phyloP scores from a whole-genome alignment of 2,888 invertebrate genomes.

The Tigriopus californicus region DNA sequence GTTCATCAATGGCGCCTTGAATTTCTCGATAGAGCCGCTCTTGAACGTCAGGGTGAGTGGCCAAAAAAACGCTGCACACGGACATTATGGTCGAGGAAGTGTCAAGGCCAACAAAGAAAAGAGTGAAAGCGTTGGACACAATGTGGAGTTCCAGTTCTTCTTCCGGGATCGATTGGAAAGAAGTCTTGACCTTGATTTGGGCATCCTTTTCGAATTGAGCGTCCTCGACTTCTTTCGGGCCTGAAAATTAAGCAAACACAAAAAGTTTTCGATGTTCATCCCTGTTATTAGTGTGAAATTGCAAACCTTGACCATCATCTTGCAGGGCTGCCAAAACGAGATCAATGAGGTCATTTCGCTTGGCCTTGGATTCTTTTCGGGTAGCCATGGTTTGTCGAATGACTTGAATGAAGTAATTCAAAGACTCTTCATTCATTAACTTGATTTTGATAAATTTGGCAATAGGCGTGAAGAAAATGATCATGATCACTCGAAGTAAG shows the following conservation, averaged over 20 bases:
- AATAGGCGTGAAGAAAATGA: too few relatives aligned
- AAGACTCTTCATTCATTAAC: background rate
- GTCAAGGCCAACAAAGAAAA: constrained; percentile 15
- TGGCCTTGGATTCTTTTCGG: background rate
- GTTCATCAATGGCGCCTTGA: background rate
- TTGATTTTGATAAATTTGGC: too few relatives aligned
- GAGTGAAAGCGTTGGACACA: background rate
- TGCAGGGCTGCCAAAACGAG: background rate
- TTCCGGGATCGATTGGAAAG: background rate
- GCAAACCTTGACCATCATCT: too few relatives aligned
- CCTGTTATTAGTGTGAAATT: too few relatives aligned
- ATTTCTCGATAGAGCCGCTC: constrained; percentile 7
- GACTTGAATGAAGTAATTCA: background rate
- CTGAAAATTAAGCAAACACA: too few relatives aligned
- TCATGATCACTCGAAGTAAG: too few relatives aligned
- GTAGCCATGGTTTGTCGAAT: background rate
- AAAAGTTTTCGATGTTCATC: too few relatives aligned
- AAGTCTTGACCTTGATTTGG: background rate
- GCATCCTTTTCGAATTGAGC: background rate
- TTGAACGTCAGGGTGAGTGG: constrained; percentile 5
- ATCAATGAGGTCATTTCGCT: constrained; percentile 1
- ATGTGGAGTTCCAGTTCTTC: background rate
- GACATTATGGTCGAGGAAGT: constrained; percentile 7
- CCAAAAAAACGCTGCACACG: background rate
- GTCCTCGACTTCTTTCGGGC: background rate